These are phyloP conservation scores for Proterorhinus semilunaris DNA, from an alignment of 2,113 vertebrate species.

Conservation along the genomic window DNA sequence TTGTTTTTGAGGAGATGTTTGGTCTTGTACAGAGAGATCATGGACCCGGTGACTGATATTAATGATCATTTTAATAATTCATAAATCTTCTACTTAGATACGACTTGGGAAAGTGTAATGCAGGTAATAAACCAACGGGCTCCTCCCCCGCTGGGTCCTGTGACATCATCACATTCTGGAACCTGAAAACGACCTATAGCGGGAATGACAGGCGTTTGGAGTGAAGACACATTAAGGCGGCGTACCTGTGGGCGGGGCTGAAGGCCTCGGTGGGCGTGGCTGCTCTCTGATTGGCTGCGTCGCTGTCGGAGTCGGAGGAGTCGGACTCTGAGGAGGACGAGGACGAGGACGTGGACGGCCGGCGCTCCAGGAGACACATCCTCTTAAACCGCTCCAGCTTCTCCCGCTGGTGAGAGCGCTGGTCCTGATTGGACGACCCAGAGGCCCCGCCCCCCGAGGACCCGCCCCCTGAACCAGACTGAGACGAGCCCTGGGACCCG, in stretches of 20 bases:
- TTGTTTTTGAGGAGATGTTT: too few relatives aligned
- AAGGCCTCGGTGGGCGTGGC: slow-evolving; percentile 48
- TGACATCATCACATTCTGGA: too few relatives aligned
- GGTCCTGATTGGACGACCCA: slow-evolving; percentile 68
- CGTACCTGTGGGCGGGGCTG: slow-evolving; percentile 34
- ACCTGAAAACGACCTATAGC: too few relatives aligned
- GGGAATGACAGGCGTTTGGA: too few relatives aligned
- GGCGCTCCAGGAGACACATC: slow-evolving; percentile 89
- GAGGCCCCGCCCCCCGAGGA: slow-evolving; percentile 6
- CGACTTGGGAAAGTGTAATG: too few relatives aligned
- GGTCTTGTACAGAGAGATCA: too few relatives aligned
- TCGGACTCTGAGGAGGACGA: slow-evolving; percentile 86
- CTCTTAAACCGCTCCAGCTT: slow-evolving; percentile 90
- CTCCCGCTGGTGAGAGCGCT: slow-evolving; percentile 85
- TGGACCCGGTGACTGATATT: too few relatives aligned
- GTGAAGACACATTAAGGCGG: too few relatives aligned
- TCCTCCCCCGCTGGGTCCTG: too few relatives aligned
- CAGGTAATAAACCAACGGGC: too few relatives aligned
- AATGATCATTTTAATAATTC: too few relatives aligned
- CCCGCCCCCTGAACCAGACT: not conserved
- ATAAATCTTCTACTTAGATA: too few relatives aligned
- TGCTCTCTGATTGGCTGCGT: slow-evolving; percentile 44
- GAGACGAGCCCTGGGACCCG: slow-evolving; percentile 33
- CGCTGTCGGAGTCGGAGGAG: slow-evolving; percentile 75
- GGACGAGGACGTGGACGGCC: slow-evolving; percentile 80